phyloP scores from a whole-genome alignment of 92 coral and sea anemone genomes.

The Scolanthus callimorphus region DNA sequence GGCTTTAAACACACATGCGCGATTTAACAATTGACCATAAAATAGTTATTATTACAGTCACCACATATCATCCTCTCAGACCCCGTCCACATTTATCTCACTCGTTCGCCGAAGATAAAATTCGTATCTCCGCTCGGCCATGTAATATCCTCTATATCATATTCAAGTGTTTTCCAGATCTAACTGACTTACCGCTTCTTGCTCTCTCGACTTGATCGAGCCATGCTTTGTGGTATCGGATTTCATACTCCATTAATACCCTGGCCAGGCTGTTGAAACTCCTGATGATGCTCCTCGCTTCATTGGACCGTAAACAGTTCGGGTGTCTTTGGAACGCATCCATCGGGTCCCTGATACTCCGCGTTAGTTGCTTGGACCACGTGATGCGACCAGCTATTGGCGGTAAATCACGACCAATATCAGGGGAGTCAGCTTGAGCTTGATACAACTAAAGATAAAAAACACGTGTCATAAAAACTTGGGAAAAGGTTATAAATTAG shows the following conservation, averaged over 20 bases:
- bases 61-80: no score
- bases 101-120: no score
- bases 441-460: conserved; percentile 63
- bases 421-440: conserved; percentile 68
- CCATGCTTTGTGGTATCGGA: conserved; percentile 81
- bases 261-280: conserved; percentile 69
- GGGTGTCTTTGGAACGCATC: conserved; percentile 70
- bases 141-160: no score
- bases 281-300: conserved; percentile 58
- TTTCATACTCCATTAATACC: conserved; percentile 68
- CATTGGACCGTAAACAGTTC: conserved; percentile 54
- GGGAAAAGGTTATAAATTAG: no score
- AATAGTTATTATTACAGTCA: no score
- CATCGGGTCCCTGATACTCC: conserved; percentile 84
- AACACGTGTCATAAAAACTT: no score
- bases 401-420: conserved; percentile 69
- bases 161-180: no score
- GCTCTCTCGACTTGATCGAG: conserved; percentile 73
- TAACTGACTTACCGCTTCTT: conserved; percentile 64
- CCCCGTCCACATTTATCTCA: no score
- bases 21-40: no score
- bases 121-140: no score
- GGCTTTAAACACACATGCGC: no score
- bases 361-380: conserved; percentile 82
- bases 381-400: conserved; percentile 85